Base-by-base conservation (phyloP, 2,888 invertebrate genomes). In the Melieria crassipennis region DNA sequence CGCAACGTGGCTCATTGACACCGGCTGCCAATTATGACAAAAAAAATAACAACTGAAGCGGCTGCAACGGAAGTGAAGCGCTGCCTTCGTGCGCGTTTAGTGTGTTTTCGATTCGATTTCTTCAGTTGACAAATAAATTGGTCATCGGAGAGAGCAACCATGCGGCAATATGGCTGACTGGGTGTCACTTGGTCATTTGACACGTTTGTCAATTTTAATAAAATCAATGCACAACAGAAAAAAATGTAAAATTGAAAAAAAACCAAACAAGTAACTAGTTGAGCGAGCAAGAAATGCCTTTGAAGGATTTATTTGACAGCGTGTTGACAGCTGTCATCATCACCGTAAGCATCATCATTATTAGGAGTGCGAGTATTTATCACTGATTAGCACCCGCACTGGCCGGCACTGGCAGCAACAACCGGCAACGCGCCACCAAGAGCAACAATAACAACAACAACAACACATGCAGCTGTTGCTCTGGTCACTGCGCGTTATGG, bases 361-460 rank as follows among this genome's bases (percentile, higher is more conserved):
- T 10, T 43, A 46, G 11, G n/a, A 64, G 74, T 73, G 46, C 64
- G 73, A 74, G 73, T 74, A 74, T 71, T 72, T 72, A 67, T 73
- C 73, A 73, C 74, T 74, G 74, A 74, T 74, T 72, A 70, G 73
- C 74, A 75, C 73, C 72, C 72, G 72, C 70, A 69, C 63, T 55
- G 61, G 61, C 52, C 61, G 50, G 16, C 50, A 67, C 46, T 67
- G 50, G 50, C 67, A 61, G 42, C 60, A 50, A 5, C 16, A 7
- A 42, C 16, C 42, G 16, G 7, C 42, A 42, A 9, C 5, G 7
- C 30, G 6, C 56, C 30, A 30, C 30, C 30, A 30, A 30, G 30
- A 30, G 30, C 16, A 16, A 16, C 16, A 16, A 16, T 1, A 30
- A 30, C 30, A 16, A 16, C 16, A 30, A 30, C 30, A 30, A 30